Base-by-base conservation (phyloP, 2,888 invertebrate genomes). In the Fabriciana adippe region DNA sequence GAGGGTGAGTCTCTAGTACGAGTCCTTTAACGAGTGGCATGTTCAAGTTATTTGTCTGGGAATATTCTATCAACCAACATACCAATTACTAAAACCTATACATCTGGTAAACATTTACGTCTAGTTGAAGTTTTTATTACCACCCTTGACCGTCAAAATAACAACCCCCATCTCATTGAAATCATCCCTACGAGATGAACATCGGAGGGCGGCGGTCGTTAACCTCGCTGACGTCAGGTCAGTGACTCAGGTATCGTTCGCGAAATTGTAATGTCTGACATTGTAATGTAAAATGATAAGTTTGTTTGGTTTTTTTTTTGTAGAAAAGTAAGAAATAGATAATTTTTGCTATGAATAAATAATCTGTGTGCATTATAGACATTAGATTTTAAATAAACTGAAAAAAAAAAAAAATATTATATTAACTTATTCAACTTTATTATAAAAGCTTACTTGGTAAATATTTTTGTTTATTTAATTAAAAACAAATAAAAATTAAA, bases 161-260 rank as follows among this genome's bases (percentile, higher is more conserved):
- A 68, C 64, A 69, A 62, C 68, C 70, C 70, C 59, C 53, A 57
- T 18, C 54, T 31, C 13, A 41, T 65, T 68, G 59, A 56, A 66
- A 68, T 35, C 64, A 62, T 61, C 65, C 70, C 70, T 57, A 57
- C 65, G 59, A 50, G 54, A 14, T 65, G 64, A 55, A 62, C 47
- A 61, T 55, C 68, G 64, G 48, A 68, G 70, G 70, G 70, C 65
- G 65, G 53, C 54, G 64, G 68, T 68, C 67, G 59, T 63, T 68
- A 59, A 68, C 70, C 68, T 54, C 65, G 59, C 55, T 51, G 65
- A 55, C 68, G 68, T 63, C 62, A 55, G 70, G 70, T 70, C 70
- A 68, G n/a, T 68, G 70, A 70, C 70, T 57, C 66, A 51, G 57
- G 65, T 62, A 55, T 65, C 61, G 67, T 57, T 70, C 48, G 59